These are phyloP conservation scores for Zaprionus gabonicus DNA, from an alignment of 1,140 invertebrate genomes.

Conservation along the genomic window DNA sequence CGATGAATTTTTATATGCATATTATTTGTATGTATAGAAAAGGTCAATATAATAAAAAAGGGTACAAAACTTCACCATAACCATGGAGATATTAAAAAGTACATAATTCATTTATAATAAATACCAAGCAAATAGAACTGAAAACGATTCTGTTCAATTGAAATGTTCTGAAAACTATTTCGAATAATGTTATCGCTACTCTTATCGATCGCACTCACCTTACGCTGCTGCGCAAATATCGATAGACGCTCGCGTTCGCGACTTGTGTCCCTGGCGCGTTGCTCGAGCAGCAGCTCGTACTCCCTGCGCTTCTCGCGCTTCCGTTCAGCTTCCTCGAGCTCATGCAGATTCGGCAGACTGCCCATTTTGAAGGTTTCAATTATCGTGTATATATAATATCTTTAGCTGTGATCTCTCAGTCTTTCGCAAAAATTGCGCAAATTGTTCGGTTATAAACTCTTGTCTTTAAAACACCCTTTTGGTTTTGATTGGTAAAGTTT, in stretches of 20 bases:
- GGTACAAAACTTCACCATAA: too few relatives aligned
- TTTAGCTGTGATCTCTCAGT: not conserved
- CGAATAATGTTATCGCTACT: not conserved
- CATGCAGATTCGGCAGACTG: constrained; percentile 87
- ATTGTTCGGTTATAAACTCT: constrained; percentile 1
- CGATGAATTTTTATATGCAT: too few relatives aligned
- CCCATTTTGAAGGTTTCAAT: constrained; percentile 85
- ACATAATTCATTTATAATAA: too few relatives aligned
- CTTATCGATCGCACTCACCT: constrained; percentile 57
- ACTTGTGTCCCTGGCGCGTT: constrained; percentile 75
- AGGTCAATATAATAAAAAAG: too few relatives aligned
- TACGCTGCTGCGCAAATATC: constrained; percentile 66
- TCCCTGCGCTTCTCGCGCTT: constrained; percentile 82
- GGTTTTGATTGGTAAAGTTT: not conserved
- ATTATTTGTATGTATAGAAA: too few relatives aligned
- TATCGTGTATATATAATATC: not conserved
- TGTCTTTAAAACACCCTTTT: not conserved
- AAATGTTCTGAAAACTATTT: not conserved
- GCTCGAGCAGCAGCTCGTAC: constrained; percentile 77
- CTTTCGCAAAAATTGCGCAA: constrained; percentile 16
- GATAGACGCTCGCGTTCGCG: constrained; percentile 76
- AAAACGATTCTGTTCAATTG: not conserved
- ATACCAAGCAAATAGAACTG: too few relatives aligned
- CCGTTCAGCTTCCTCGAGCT: constrained; percentile 84
- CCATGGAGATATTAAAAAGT: too few relatives aligned